These are phyloP conservation scores for Columba livia DNA, from an alignment of 2,113 vertebrate genomes.

Conservation along the genomic window DNA sequence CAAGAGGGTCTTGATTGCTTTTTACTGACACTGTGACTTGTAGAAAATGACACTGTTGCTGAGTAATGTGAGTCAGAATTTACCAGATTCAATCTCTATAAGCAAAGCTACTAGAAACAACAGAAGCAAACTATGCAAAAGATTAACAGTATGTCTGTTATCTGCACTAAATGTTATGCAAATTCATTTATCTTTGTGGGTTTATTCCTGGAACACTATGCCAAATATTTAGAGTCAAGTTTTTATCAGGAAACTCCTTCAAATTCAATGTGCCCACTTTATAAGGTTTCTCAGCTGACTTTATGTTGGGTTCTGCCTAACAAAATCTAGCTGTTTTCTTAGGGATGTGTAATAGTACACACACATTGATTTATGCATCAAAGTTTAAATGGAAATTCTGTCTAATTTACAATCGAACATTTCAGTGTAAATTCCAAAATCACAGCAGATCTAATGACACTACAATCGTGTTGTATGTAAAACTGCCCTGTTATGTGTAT, in stretches of 20 bases:
- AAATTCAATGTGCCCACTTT: not conserved
- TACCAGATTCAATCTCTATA: constrained; percentile 20
- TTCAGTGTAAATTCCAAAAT: not conserved
- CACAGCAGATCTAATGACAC: not conserved
- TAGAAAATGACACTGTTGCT: not conserved
- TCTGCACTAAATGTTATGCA: constrained; percentile 36
- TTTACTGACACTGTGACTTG: not conserved
- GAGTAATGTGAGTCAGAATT: constrained; percentile 16
- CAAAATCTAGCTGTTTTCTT: not conserved
- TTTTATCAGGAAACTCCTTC: not conserved
- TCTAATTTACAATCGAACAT: not conserved
- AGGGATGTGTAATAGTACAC: not conserved
- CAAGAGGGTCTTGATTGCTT: not conserved
- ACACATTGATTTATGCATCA: not conserved
- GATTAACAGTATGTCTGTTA: constrained; percentile 12
- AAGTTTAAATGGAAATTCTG: not conserved
- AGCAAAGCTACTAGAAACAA: constrained; percentile 34
- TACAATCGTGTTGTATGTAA: not conserved
- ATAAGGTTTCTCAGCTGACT: not conserved
- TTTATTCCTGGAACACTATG: constrained; percentile 17
- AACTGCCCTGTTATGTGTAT: not conserved
- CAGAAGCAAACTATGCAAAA: constrained; percentile 1
- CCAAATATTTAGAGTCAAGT: not conserved
- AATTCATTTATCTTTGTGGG: not conserved
- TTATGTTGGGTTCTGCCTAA: not conserved